Base-by-base conservation (phyloP, 2,888 invertebrate species). In the Nudaria mundana region DNA sequence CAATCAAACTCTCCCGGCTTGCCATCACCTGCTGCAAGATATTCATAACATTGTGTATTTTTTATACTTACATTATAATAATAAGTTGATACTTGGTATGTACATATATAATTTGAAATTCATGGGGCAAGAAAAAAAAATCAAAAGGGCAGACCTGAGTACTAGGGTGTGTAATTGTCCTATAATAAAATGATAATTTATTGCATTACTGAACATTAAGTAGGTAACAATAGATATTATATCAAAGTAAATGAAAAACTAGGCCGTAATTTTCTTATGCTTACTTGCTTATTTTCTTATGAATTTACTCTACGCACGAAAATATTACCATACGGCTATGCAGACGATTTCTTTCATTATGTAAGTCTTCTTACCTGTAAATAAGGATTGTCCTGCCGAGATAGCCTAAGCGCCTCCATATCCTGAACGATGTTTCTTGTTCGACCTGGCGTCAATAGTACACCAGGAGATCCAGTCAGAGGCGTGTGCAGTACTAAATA, bases 371-470 rank as follows among this genome's bases (percentile, higher is more conserved):
- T 40, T 72, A 94, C 94, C 91, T 94, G 94, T 46, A 95, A 84
- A 71, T 94, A 95, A 1, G 95, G 95, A 82, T 96, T 95, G 77
- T 96, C 95, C 78, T 95, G 95, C 45, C 95, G 89, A 5, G 95
- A 95, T 30, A 94, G 90, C 63, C 95, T 90, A 28, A 95, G 84
- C 14, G 94, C 94, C 74, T 95, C 94, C 94, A 95, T 95, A 69
- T 95, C 95, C 79, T 94, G 94, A 64, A 94, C 94, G 64, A 94
- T 94, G 78, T 94, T 94, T 56, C 94, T 89, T 47, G 93, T 93
- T 52, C 94, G 88, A 12, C 94, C 94, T 33, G 94, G 94, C 54
- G 94, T 94, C 53, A 94, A 76, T 26, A 94, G 90, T 45, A 94
- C 88, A 34, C 93, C 92, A 22, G 94, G 62, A 8, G 87, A 82